These are phyloP conservation scores for Caradrina clavipalpis DNA, from an alignment of 2,888 invertebrate genomes.

Conservation along the genomic window DNA sequence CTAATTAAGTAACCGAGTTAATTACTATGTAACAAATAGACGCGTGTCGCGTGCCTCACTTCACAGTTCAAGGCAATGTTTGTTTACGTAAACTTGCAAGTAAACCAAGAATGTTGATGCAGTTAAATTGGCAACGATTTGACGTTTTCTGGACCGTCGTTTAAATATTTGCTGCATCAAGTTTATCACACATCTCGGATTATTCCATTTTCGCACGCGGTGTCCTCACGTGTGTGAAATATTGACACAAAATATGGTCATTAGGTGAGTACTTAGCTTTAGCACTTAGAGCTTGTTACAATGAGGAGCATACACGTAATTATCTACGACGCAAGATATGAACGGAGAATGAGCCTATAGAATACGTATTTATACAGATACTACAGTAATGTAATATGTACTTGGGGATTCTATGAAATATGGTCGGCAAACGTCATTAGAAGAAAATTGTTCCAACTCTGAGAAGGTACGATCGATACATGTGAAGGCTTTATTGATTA, in stretches of 20 bases:
- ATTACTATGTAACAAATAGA: conserved; percentile 70
- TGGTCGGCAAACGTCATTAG: conserved; percentile 8
- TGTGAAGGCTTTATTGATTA: conserved; percentile 50
- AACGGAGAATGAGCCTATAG: background rate
- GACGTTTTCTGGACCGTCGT: conserved; percentile 3
- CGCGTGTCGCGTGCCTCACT: conserved; percentile 63
- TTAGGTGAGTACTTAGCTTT: background rate
- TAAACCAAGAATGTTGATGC: conserved; percentile 22
- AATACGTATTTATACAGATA: background rate
- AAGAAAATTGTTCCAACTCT: conserved; percentile 13
- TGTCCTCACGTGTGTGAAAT: conserved; percentile 8
- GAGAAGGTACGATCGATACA: conserved; percentile 20
- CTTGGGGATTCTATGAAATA: conserved; percentile 2
- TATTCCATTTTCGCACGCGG: conserved; percentile 9
- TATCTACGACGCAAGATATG: background rate
- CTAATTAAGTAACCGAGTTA: conserved; percentile 65
- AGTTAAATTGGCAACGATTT: conserved; percentile 33
- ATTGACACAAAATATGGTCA: conserved; percentile 12
- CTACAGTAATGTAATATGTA: no score
- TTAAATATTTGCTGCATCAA: conserved; percentile 24
- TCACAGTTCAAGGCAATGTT: conserved; percentile 74
- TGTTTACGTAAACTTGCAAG: conserved; percentile 67
- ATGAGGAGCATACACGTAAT: background rate
- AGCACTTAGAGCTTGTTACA: background rate
- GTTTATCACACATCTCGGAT: conserved; percentile 20